Conservation (phyloP, 2,113 vertebrate species). For the Crocuta crocuta region DNA sequence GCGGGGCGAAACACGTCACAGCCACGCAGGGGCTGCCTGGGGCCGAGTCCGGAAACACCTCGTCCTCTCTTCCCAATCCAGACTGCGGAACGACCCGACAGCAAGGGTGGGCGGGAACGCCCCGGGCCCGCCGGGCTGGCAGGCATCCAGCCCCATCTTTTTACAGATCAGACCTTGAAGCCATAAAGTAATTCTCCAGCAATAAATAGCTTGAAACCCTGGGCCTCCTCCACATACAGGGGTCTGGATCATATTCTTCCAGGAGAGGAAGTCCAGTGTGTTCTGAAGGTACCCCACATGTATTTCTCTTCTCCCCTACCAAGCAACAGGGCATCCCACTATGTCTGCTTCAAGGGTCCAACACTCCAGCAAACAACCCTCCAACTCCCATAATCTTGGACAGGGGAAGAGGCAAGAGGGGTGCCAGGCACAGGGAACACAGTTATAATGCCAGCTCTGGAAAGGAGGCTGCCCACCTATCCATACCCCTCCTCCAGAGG, state of each 20-base stretch:
- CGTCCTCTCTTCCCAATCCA: background rate
- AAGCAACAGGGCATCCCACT: background rate
- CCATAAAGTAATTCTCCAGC: background rate
- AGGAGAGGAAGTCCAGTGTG: background rate
- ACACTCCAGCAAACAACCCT: background rate
- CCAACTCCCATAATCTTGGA: background rate
- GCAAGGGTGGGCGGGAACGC: no score
- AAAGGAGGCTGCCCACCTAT: conserved; percentile 26
- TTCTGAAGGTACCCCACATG: background rate
- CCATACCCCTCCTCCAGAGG: background rate
- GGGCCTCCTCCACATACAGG: background rate
- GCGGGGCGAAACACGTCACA: conserved; percentile 63
- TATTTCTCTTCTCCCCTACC: background rate
- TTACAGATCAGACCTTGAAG: background rate
- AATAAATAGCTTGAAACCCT: background rate
- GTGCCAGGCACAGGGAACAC: background rate
- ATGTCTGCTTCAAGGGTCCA: background rate
- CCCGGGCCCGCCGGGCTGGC: accelerated
- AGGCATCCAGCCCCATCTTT: background rate
- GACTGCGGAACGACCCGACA: no score
- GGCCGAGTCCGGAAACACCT: background rate
- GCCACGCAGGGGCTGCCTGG: background rate
- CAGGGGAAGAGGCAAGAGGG: background rate
- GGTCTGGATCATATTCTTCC: background rate
- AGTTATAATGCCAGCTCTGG: conserved; percentile 28